Evolutionary conservation across 2,797 vertebrate species (phyloP), one percentile per base, ranked within the genome.

Genomic region (Sebastes umbrosus): DNA sequence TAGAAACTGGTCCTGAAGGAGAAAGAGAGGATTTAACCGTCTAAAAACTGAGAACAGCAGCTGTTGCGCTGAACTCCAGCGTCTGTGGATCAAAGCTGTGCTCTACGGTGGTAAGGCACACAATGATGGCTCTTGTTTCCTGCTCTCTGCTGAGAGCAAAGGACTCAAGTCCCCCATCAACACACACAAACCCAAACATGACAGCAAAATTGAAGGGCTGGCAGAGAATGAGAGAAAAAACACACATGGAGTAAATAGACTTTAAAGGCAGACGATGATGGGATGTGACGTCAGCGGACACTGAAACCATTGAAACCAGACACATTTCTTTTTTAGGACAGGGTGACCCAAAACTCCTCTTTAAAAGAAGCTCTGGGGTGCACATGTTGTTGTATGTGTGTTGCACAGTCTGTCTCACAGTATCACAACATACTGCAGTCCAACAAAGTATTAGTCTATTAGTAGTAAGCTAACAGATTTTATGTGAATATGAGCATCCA

Each of bases 41-140:
- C 13, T 36, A 27, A 59, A 18, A 54, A 39, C 36, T 60, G 32
- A 75, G 73, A 69, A 36, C 8, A 50, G 79, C 70, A 75, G 83
- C 82, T 82, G 84, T 83, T 27, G 18, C n/a, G 3, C 57, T 63
- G 39, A 79, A 63, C 75, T 31, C 34, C 55, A 50, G 34, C n/a
- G 12, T 60, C 55, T 74, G 43, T 31, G 62, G 62, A 78, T 87
- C 84, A 85, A 88, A 81, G 85, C 65, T 0, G 12, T 8, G 43
- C 55, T 31, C 43, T 0, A 16, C 36, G 32, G 69, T 43, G 39
- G 67, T 29, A 8, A 66, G 34, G 16, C 13, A 1, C 86, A 87
- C 82, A 86, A 69, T 79, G 77, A 43, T 10, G 36, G 32, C 62
- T 77, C 57, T 81, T 85, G 86, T 87, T 80, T 83, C 55, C 73